Conservation (phyloP, 2,888 invertebrate genomes). For the Watsonalla cultraria region DNA sequence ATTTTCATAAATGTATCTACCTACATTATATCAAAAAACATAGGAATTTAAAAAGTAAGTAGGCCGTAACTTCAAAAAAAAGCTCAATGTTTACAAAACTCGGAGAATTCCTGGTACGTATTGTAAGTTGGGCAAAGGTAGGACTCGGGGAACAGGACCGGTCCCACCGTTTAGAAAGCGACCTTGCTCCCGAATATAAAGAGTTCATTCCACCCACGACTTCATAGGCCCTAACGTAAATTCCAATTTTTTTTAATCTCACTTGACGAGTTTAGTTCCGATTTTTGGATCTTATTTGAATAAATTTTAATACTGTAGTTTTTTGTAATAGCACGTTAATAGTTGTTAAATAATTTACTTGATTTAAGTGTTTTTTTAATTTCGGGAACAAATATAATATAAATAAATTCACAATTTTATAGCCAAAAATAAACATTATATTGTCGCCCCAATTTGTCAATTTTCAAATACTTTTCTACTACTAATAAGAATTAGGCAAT, state of each 20-base stretch:
- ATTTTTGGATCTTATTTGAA: constrained; percentile 15
- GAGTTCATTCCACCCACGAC: constrained; percentile 61
- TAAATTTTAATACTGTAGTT: background rate
- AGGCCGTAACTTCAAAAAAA: background rate
- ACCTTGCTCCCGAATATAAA: constrained; percentile 54
- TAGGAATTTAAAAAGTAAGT: too few species aligned
- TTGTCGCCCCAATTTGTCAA: too few species aligned
- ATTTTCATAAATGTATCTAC: too few species aligned
- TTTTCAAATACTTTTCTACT: too few species aligned
- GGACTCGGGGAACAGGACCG: constrained; percentile 34
- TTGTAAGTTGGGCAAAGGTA: background rate
- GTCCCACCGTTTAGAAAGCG: constrained; percentile 66
- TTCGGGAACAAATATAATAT: too few species aligned
- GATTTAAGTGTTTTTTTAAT: too few species aligned
- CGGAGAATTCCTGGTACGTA: background rate
- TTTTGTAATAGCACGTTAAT: background rate
- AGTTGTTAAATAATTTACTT: too few species aligned
- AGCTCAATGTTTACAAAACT: background rate
- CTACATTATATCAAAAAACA: too few species aligned
- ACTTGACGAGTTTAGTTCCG: constrained; percentile 10
- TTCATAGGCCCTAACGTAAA: constrained; percentile 19
- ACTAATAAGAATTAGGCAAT: too few species aligned
- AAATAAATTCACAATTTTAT: too few species aligned
- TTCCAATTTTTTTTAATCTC: constrained; percentile 11
- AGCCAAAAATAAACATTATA: too few species aligned